Conservation (phyloP, 2,797 vertebrate genomes). For the Acanthornis magna region DNA sequence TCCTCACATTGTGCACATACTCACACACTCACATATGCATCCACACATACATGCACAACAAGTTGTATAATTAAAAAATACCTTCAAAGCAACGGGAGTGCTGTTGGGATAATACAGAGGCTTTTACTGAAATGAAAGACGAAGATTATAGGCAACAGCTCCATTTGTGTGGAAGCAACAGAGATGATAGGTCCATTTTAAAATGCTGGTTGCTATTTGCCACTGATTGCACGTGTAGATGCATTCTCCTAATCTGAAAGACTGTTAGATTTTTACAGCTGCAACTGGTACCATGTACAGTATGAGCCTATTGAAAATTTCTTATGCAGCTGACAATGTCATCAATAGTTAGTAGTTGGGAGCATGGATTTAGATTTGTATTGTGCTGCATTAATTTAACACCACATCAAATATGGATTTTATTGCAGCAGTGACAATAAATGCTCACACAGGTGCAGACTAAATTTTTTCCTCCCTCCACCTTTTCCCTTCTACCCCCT, state of each 20-base stretch:
- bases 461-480: conserved; percentile 26
- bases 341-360: conserved; percentile 67
- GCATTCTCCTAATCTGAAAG: conserved; percentile 54
- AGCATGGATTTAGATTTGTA: conserved; percentile 60
- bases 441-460: conserved; percentile 56
- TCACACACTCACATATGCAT: not conserved
- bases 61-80: conserved; percentile 50
- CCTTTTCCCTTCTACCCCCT: not conserved
- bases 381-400: conserved; percentile 78
- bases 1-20: not conserved
- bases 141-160: conserved; percentile 69
- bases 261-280: conserved; percentile 50
- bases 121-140: conserved; percentile 70
- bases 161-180: conserved; percentile 64
- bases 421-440: conserved; percentile 78
- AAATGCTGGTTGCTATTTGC: conserved; percentile 66
- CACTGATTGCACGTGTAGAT: conserved; percentile 69
- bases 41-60: not conserved
- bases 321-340: conserved; percentile 54
- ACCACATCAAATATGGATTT: conserved; percentile 81
- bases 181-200: conserved; percentile 71
- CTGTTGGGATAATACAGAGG: conserved; percentile 55
- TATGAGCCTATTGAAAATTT: conserved; percentile 44
- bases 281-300: conserved; percentile 37
- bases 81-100: conserved; percentile 58